phyloP scores from a whole-genome alignment of 2,113 vertebrate genomes.

The Gobiocypris rarus region DNA sequence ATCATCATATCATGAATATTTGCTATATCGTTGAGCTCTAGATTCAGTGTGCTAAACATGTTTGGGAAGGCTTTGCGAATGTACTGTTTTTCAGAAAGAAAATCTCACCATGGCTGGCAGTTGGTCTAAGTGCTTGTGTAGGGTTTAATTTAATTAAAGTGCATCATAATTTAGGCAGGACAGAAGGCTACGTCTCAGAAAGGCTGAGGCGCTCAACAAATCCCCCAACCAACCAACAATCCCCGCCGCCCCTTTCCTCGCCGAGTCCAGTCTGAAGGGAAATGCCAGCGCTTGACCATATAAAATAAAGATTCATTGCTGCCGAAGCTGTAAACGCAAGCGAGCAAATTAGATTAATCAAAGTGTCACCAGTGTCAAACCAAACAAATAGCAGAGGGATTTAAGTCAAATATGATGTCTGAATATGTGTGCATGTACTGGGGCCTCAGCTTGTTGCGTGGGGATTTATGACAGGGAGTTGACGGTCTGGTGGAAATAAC shows the following conservation, averaged over 20 bases:
- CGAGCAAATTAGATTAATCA: slow-evolving; percentile 63
- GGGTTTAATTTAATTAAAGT: slow-evolving; percentile 63
- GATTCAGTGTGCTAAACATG: neutral
- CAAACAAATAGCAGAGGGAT: slow-evolving; percentile 57
- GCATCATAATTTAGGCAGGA: slow-evolving; percentile 49
- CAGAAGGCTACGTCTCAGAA: slow-evolving; percentile 37
- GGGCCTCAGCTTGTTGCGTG: slow-evolving; percentile 46
- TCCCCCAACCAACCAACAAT: too few relatives aligned
- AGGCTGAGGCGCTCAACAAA: slow-evolving; percentile 6
- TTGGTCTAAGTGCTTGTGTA: slow-evolving; percentile 67
- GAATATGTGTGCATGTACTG: slow-evolving; percentile 49
- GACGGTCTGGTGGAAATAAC: slow-evolving; percentile 51
- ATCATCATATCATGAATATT: neutral
- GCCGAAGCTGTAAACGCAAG: slow-evolving; percentile 45
- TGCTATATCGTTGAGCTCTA: neutral
- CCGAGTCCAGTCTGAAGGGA: slow-evolving; percentile 39
- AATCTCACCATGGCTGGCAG: slow-evolving; percentile 28
- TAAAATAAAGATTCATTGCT: slow-evolving; percentile 56
- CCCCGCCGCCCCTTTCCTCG: neutral
- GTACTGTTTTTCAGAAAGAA: slow-evolving; percentile 27
- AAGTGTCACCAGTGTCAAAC: slow-evolving; percentile 61
- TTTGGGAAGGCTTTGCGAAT: slow-evolving; percentile 7
- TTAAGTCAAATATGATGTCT: slow-evolving; percentile 59
- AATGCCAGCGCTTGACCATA: slow-evolving; percentile 52
- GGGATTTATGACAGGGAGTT: slow-evolving; percentile 52